Percentiles rank a stretch among this genome's conserved stretches.
Evolutionary conservation across 1,140 invertebrate species (phyloP).

Genomic region (Sitophilus oryzae): DNA sequence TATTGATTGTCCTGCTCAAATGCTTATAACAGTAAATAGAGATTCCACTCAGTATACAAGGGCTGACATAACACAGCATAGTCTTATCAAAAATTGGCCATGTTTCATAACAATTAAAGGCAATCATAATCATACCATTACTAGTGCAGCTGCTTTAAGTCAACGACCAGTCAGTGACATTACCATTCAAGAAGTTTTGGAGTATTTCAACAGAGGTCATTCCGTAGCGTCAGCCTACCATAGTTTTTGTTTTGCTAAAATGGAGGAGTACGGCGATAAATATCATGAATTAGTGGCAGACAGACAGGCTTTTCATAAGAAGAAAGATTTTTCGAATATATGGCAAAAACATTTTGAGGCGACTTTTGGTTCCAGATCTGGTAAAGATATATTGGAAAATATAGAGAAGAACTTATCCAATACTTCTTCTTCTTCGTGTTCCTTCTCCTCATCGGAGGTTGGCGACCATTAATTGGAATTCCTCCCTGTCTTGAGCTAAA

Average conservation of each 20-base stretch:
- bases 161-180: not conserved
- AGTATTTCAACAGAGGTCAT: constrained; percentile 5
- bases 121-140: constrained; percentile 4
- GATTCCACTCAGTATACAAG: too few species aligned
- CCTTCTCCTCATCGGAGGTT: too few species aligned
- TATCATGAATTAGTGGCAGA: constrained; percentile 6
- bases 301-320: constrained; percentile 8
- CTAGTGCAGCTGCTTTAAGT: constrained; percentile 1
- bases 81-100: too few species aligned
- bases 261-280: constrained; percentile 11
- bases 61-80: too few species aligned
- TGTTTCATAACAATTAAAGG: too few species aligned
- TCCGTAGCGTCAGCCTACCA: constrained; percentile 5
- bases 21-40: too few species aligned
- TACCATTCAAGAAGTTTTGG: not conserved
- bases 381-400: constrained; percentile 5
- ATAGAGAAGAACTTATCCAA: constrained; percentile 13
- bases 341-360: constrained; percentile 8
- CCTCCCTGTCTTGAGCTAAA: too few species aligned
- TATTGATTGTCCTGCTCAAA: too few species aligned
- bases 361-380: constrained; percentile 4
- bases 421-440: too few species aligned
- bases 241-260: constrained; percentile 7
- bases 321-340: constrained; percentile 13
- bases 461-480: too few species aligned